phyloP scores from a whole-genome alignment of 1,140 invertebrate genomes.

The Scaptomyza pallida region DNA sequence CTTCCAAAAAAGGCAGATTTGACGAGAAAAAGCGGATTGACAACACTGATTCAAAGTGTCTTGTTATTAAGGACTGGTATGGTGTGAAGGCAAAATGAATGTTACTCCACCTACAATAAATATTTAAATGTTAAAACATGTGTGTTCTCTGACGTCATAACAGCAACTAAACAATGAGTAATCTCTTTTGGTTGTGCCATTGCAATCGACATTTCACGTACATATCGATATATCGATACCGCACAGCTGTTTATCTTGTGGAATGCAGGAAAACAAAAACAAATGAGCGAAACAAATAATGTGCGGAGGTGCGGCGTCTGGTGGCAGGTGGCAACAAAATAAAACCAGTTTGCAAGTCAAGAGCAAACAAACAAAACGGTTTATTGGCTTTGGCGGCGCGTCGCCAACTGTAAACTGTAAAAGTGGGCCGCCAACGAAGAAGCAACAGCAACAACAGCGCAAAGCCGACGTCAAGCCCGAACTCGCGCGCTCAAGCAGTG shows the following conservation, averaged over 20 bases:
- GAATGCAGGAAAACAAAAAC: conserved; percentile 28
- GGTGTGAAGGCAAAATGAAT: neutral
- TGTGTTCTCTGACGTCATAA: no score
- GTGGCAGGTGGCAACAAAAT: neutral
- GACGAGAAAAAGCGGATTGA: no score
- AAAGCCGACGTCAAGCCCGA: conserved; percentile 12
- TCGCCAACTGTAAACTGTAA: conserved; percentile 60
- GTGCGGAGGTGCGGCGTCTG: conserved; percentile 15
- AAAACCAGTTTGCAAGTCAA: conserved; percentile 57
- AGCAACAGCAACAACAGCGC: conserved; percentile 24
- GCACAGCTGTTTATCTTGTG: conserved; percentile 26
- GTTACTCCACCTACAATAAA: no score
- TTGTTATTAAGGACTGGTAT: neutral
- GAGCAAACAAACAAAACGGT: conserved; percentile 75
- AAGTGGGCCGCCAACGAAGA: conserved; percentile 69
- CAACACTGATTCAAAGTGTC: neutral
- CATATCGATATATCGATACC: conserved; percentile 21
- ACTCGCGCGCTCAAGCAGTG: conserved; percentile 7
- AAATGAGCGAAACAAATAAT: conserved; percentile 35
- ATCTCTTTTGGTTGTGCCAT: no score
- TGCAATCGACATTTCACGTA: neutral
- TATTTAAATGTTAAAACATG: no score
- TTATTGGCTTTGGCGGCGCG: conserved; percentile 41
- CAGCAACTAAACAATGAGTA: no score
- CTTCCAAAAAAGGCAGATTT: no score